Evolutionary conservation across 2,888 invertebrate genomes (phyloP), one percentile per base, ranked within the genome.

Genomic region (Scrobipalpa atriplicella): DNA sequence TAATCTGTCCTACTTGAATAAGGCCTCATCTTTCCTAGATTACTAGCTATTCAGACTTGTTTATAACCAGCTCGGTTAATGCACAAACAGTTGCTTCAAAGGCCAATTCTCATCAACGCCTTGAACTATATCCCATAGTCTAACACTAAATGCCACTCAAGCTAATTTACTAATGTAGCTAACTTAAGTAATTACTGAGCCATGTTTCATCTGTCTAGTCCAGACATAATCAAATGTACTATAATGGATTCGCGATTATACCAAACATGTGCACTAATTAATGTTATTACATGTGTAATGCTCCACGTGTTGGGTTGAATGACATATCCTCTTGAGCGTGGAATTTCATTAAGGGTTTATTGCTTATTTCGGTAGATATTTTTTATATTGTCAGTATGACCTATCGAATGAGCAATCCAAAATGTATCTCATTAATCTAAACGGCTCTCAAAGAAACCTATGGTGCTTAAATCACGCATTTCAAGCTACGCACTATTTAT

Each of bases 141-240:
- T 11, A 56, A 56, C 5, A 6, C n/a, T n/a, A n/a, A 47, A 47
- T 11, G 54, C 21, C 54, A 13, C 21, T 21, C 54, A 56, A 19
- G 29, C 21, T 21, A 21, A 21, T 29, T 54, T 54, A 54, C 54
- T 19, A 54, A 54, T 54, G 54, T 54, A 16, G 11, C 41, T 21
- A 62, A 11, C 19, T 43, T 62, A 41, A 29, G 62, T 39, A 58
- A 58, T 58, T 58, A 58, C 16, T 29, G 29, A 16, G 38, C 38
- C 58, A 58, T 58, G 58, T 58, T 58, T 58, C 58, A 58, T 58
- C 38, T 58, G 16, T 36, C 58, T 56, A 29, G 58, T 58, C 58
- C 29, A 58, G 58, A n/a, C 38, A 58, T 56, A 56, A 56, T 58
- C 36, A 16, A 38, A 58, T 58, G 16, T 38, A 58, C 16, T 38